Conservation (phyloP, 2,888 invertebrate genomes). For the Dioctria linearis region DNA sequence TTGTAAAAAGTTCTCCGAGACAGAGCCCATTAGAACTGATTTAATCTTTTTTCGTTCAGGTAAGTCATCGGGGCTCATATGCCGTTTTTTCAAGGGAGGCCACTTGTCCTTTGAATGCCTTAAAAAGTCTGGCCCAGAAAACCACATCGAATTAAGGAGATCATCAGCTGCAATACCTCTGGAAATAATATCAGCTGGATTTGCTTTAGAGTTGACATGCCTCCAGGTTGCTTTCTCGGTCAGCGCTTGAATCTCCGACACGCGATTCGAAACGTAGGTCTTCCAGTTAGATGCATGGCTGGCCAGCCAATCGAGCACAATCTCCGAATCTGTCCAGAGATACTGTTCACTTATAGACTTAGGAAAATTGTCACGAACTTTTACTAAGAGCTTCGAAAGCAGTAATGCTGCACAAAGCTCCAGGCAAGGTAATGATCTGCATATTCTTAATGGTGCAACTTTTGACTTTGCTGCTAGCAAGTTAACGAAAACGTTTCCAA, state of each 20-base stretch:
- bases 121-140: no score
- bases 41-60: background rate
- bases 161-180: no score
- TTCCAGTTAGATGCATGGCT: background rate
- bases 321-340: slow-evolving; percentile 44
- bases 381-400: slow-evolving; percentile 15
- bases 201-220: slow-evolving; percentile 54
- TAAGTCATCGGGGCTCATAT: no score
- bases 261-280: slow-evolving; percentile 54
- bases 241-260: slow-evolving; percentile 12
- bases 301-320: background rate
- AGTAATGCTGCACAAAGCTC: slow-evolving; percentile 17
- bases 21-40: background rate
- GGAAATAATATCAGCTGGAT: no score
- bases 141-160: no score
- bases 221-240: slow-evolving; percentile 58
- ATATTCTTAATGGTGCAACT: background rate
- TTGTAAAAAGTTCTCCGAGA: no score
- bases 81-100: background rate
- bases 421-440: slow-evolving; percentile 19
- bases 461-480: slow-evolving; percentile 29
- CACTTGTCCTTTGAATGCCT: background rate
- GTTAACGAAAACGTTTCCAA: background rate
- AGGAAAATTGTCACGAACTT: background rate
- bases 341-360: background rate